phyloP scores from a whole-genome alignment of 2,888 invertebrate species.

The Melitaea athalia region DNA sequence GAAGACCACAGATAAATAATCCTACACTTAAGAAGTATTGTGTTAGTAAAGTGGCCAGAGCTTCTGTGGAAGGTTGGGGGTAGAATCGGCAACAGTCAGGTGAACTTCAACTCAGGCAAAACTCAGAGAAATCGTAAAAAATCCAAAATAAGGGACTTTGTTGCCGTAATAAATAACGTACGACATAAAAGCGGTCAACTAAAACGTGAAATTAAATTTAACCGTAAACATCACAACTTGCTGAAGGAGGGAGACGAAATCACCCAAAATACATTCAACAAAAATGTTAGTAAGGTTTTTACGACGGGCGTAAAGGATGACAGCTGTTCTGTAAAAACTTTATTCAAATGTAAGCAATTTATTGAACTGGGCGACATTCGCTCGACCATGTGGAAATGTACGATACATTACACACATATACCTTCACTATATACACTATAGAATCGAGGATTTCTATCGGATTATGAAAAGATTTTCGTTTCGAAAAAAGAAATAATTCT shows the following conservation, averaged over 20 bases:
- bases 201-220: conserved; percentile 9
- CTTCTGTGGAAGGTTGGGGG: no score
- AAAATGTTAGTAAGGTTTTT: conserved; percentile 39
- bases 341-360: conserved; percentile 46
- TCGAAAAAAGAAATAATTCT: not conserved
- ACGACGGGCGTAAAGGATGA: conserved; percentile 47
- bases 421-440: no score
- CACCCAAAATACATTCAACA: conserved; percentile 2
- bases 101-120: not conserved
- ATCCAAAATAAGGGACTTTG: not conserved
- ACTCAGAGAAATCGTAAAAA: not conserved
- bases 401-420: no score
- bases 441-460: not conserved
- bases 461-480: not conserved
- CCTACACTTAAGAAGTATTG: no score
- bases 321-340: conserved; percentile 51
- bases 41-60: no score
- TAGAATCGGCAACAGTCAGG: no score
- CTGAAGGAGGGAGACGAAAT: conserved; percentile 17
- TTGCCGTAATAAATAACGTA: not conserved
- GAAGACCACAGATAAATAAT: no score
- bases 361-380: conserved; percentile 35
- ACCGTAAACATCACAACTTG: conserved; percentile 13
- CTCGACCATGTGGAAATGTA: conserved; percentile 1
- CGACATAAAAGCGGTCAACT: conserved; percentile 2